These are phyloP conservation scores for Pantherophis alleghaniensis DNA, from an alignment of 2,797 vertebrate genomes.

Conservation along the genomic window DNA sequence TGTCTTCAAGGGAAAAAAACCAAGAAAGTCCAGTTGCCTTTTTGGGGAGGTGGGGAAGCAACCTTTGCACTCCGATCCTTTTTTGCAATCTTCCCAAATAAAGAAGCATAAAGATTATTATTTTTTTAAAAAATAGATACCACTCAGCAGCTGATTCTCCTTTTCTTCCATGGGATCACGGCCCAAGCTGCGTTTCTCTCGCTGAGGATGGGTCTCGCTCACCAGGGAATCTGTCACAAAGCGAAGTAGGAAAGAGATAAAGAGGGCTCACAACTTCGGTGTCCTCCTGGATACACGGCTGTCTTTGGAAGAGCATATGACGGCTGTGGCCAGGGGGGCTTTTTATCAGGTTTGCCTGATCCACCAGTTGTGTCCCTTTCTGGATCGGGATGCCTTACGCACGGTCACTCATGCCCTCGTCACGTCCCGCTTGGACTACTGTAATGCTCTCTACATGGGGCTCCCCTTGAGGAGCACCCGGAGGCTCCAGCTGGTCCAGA, in stretches of 20 bases:
- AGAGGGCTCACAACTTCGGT: too few species aligned
- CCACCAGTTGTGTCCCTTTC: too few species aligned
- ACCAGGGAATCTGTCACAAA: neutral
- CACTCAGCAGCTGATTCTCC: fast-evolving
- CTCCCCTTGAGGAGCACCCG: too few species aligned
- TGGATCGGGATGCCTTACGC: too few species aligned
- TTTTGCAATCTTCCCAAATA: neutral
- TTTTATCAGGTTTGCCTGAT: too few species aligned
- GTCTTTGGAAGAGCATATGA: too few species aligned
- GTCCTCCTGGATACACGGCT: too few species aligned
- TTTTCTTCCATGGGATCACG: neutral
- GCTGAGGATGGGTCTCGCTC: fast-evolving
- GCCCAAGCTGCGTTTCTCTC: conserved; percentile 44
- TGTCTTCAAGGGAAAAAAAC: neutral
- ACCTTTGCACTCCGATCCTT: neutral
- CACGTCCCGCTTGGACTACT: too few species aligned
- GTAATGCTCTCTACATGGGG: too few species aligned
- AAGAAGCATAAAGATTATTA: neutral
- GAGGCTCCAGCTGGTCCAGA: too few species aligned
- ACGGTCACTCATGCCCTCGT: too few species aligned
- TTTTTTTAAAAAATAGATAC: neutral
- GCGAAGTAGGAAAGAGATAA: neutral
- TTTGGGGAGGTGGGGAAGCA: neutral
- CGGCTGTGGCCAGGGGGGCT: too few species aligned
- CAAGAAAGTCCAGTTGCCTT: neutral